Evolutionary conservation across 2,797 vertebrate genomes (phyloP).

Genomic region (Graptemys geographica): DNA sequence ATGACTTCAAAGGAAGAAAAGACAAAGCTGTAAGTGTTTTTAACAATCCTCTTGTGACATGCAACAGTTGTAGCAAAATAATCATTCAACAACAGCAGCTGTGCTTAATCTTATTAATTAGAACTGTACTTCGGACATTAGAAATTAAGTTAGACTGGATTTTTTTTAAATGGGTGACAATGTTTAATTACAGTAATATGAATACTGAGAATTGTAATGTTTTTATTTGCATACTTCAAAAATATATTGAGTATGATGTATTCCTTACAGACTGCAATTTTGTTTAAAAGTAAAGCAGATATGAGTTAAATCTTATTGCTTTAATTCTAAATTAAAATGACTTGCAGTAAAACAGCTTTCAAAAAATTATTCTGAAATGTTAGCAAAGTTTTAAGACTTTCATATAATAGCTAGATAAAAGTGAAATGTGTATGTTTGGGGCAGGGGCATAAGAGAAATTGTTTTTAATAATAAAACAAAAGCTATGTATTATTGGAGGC

Average conservation of each 20-base stretch:
- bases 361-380: background rate
- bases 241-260: background rate
- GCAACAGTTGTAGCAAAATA: slow-evolving; percentile 1
- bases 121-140: background rate
- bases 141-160: accelerated
- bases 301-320: background rate
- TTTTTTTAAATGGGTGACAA: background rate
- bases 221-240: background rate
- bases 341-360: background rate
- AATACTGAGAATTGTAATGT: background rate
- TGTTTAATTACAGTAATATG: accelerated
- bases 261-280: no score
- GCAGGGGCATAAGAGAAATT: background rate
- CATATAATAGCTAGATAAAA: background rate
- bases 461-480: background rate
- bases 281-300: background rate
- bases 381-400: background rate
- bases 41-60: background rate
- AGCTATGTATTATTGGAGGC: background rate
- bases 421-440: background rate
- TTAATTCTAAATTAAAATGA: background rate
- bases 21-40: slow-evolving; percentile 76
- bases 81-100: slow-evolving; percentile 12
- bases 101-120: background rate
- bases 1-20: slow-evolving; percentile 41